Evolutionary conservation across 2,797 vertebrate genomes (phyloP).

Genomic region (Tachyglossus aculeatus): DNA sequence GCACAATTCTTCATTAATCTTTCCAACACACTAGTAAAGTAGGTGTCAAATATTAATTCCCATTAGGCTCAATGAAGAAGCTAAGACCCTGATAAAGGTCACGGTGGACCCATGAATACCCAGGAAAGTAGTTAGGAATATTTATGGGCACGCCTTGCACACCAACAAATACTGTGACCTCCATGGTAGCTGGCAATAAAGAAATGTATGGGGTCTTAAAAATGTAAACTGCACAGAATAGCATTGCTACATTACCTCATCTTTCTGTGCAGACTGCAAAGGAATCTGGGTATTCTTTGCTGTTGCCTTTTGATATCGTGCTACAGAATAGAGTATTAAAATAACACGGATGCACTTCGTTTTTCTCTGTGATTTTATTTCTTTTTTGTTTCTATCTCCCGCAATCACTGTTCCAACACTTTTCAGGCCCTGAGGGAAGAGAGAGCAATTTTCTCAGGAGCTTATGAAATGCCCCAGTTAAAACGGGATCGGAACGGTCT

Average conservation of each 20-base stretch:
- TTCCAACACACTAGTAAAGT: neutral
- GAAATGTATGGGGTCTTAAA: neutral
- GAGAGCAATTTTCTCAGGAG: conserved; percentile 30
- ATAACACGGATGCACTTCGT: conserved; percentile 18
- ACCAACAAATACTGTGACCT: too few species aligned
- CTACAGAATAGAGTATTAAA: conserved; percentile 3
- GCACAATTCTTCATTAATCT: neutral
- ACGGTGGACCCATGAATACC: neutral
- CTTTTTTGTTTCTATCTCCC: conserved; percentile 37
- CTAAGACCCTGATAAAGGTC: neutral
- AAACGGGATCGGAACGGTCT: conserved; percentile 36
- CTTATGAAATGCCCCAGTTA: conserved; percentile 39
- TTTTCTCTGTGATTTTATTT: conserved; percentile 42
- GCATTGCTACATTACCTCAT: neutral
- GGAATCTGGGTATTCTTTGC: neutral
- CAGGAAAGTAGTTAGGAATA: neutral
- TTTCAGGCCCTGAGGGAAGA: conserved; percentile 32
- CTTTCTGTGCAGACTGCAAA: neutral
- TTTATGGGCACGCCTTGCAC: too few species aligned
- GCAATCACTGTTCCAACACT: conserved; percentile 39
- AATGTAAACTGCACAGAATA: neutral
- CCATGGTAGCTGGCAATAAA: neutral
- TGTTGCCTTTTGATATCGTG: neutral
- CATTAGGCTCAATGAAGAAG: neutral
- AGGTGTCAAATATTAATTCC: neutral